Base-by-base conservation (phyloP, 2,888 invertebrate species). In the Cephus pygmeus region DNA sequence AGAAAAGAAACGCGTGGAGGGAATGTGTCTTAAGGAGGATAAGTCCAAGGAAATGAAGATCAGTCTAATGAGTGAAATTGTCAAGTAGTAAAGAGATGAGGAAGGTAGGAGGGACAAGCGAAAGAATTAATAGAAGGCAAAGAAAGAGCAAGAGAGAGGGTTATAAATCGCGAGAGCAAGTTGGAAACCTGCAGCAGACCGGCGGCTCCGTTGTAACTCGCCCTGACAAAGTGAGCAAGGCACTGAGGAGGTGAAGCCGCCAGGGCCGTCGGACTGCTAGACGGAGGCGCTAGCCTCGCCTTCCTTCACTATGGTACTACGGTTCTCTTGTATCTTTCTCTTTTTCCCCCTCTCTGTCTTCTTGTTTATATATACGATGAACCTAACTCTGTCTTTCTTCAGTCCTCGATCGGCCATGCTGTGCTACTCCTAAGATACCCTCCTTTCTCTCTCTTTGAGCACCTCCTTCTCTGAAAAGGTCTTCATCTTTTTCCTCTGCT, bases 301-400 rank as follows among this genome's bases (percentile, higher is more conserved):
- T 83, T 82, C 77, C 80, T 81, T 82, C 81, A 81, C 80, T 80
- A 31, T 80, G 83, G 81, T 80, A 82, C 82, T 80, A 82, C 80
- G 80, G 81, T 31, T 15, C 71, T 71, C 31, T 15, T 31, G 11
- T 23, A 15, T 34, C 33, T 71, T 71, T 34, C 31, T 31, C 31
- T 31, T 3, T 23, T 56, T 23, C 56, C 56, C 56, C 40, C 69
- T 69, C 71, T 34, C 33, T 12, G 1, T 71, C 71, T 56, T 23
- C 1, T 56, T 23, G 23, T 56, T 23, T 56, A 56, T 56, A 56
- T 56, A 56, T 56, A 56, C 56, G 56, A 56, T 9, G 56, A 56
- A 56, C 23, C 56, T 56, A 23, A 15, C 23, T 56, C 9, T 56
- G 23, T 56, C 56, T 56, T 23, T 23, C 23, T 56, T 56, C 15